Conservation (phyloP, 2,888 invertebrate species). For the Choreutis nemorana region DNA sequence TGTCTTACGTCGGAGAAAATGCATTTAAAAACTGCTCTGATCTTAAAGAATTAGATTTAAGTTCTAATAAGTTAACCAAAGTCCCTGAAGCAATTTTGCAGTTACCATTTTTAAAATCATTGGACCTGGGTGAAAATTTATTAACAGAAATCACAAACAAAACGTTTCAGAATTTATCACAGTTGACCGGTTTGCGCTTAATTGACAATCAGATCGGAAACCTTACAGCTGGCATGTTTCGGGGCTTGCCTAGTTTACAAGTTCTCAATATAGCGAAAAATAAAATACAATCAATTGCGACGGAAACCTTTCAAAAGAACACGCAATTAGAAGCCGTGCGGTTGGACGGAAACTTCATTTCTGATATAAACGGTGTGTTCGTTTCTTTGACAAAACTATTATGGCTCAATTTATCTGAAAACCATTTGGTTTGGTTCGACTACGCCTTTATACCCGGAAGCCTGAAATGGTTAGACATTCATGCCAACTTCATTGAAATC, state of each 20-base stretch:
- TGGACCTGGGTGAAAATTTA: conserved; percentile 92
- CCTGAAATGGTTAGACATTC: conserved; percentile 89
- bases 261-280: conserved; percentile 90
- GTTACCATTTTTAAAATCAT: conserved; percentile 82
- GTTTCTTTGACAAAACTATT: conserved; percentile 82
- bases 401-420: conserved; percentile 90
- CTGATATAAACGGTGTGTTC: conserved; percentile 90
- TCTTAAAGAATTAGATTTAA: conserved; percentile 87
- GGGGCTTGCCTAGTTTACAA: conserved; percentile 82
- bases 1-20: conserved; percentile 77
- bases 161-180: conserved; percentile 84
- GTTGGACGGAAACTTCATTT: conserved; percentile 86
- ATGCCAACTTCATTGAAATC: conserved; percentile 87
- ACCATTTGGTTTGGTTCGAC: conserved; percentile 92
- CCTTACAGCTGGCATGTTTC: conserved; percentile 86
- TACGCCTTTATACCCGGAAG: conserved; percentile 89
- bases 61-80: conserved; percentile 82
- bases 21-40: conserved; percentile 89
- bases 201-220: conserved; percentile 92
- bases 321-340: conserved; percentile 85
- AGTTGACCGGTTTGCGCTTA: conserved; percentile 85
- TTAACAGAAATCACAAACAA: conserved; percentile 83
- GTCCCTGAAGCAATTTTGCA: conserved; percentile 87
- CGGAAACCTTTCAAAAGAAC: conserved; percentile 86
- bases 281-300: conserved; percentile 84